Evolutionary conservation across 2,113 vertebrate species (phyloP), one percentile per base, ranked within the genome.

Genomic region (Thymallus thymallus): DNA sequence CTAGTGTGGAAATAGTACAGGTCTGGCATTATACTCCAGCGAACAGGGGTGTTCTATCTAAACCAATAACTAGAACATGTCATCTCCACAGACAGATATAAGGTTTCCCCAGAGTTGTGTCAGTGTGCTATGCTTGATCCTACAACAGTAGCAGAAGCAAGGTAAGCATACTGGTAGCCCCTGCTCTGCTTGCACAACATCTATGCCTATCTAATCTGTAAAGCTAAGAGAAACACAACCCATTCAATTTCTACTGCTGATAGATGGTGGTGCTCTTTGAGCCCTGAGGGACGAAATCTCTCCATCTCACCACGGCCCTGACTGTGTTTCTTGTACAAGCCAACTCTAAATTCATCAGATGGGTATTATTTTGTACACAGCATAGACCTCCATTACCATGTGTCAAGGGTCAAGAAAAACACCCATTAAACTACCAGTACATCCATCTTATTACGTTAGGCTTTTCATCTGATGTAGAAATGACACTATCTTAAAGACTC

Each of bases 231-330:
- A 61, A 61, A 85, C 85, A 85, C 84, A 85, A 85, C 80, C 82
- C 77, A 68, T 88, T 90, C 89, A 88, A 85, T 87, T 88, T 90
- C 81, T 87, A 76, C 69, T 77, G 80, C 69, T 85, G 86, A 89
- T 89, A 79, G 84, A 87, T 79, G 78, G 76, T 70, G 35, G 55
- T 79, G 85, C 84, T 87, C 86, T 85, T 83, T 85, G 85, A 87
- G 85, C 77, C 86, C 74, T 74, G 51, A 13, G 83, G 81, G 87
- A 86, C 24, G 72, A 77, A 76, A 83, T 75, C 48, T 68, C 14
- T 61, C 75, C 76, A 81, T 29, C 51, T 80, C 83, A 73, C 72
- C 0, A 73, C 45, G 73, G 69, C 63, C 64, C 4, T 41, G 74
- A 80, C 46, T 51, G 48, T 51, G 16, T 51, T 14, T 18, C 4